phyloP scores from a whole-genome alignment of 2,113 vertebrate genomes.

The Rhinoptilus africanus region DNA sequence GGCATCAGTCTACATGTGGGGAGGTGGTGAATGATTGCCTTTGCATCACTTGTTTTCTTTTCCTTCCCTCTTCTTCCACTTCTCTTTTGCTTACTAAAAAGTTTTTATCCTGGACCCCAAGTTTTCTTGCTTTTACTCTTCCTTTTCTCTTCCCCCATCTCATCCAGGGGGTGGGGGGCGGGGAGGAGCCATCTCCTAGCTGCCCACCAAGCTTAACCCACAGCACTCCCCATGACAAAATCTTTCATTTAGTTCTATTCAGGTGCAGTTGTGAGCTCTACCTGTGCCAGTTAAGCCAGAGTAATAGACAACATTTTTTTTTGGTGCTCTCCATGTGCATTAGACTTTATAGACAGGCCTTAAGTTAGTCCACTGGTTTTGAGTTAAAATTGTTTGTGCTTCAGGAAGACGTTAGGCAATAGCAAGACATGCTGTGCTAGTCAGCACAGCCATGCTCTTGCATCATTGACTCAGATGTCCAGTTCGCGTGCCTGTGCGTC shows the following conservation, averaged over 20 bases:
- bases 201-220: background rate
- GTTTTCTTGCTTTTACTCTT: background rate
- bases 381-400: background rate
- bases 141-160: background rate
- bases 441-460: background rate
- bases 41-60: background rate
- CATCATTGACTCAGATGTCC: background rate
- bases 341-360: background rate
- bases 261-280: background rate
- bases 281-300: background rate
- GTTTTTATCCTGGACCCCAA: background rate
- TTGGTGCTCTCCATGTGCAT: fast-evolving
- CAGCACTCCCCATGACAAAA: background rate
- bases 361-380: background rate
- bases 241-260: background rate
- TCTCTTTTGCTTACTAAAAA: background rate
- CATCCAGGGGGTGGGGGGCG: fast-evolving
- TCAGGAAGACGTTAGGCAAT: background rate
- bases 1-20: background rate
- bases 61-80: background rate
- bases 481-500: background rate
- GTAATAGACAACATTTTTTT: background rate
- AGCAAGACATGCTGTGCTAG: background rate
- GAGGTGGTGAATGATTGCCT: background rate
- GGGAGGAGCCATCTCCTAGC: fast-evolving